Evolutionary conservation across 2,888 invertebrate species (phyloP).

Genomic region (Pollenia griseotomentosa): DNA sequence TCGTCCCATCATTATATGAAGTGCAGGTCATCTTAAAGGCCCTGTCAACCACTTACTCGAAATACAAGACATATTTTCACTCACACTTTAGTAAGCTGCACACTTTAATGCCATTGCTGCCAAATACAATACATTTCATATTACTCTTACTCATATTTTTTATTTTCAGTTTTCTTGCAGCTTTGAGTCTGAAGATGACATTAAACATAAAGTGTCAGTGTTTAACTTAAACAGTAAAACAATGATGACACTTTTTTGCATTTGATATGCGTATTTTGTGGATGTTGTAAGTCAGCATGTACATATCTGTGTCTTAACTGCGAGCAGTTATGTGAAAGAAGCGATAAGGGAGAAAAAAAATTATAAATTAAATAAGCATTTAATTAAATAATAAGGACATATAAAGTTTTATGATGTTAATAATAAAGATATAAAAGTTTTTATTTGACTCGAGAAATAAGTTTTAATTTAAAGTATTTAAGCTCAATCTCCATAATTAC

Average conservation of each 20-base stretch:
- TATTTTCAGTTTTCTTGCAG: conserved; percentile 3
- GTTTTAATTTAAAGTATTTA: too few relatives aligned
- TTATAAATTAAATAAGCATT: conserved; percentile 6
- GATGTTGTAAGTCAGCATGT: conserved; percentile 16
- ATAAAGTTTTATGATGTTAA: not conserved
- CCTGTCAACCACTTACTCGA: not conserved
- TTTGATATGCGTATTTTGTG: conserved; percentile 13
- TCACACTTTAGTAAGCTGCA: conserved; percentile 15
- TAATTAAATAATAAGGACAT: not conserved
- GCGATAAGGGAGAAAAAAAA: not conserved
- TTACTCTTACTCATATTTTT: conserved; percentile 8
- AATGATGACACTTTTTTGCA: conserved; percentile 60
- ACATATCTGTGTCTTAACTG: not conserved
- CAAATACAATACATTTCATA: conserved; percentile 32
- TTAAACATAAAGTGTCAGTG: conserved; percentile 63
- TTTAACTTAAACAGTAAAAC: conserved; percentile 61
- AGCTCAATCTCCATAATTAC: too few relatives aligned
- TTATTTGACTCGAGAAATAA: too few relatives aligned
- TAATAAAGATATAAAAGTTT: too few relatives aligned
- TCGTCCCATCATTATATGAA: too few relatives aligned
- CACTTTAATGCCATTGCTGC: conserved; percentile 16
- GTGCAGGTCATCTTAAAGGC: not conserved
- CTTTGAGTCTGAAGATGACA: conserved; percentile 41
- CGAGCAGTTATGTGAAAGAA: not conserved
- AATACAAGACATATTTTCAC: not conserved